Evolutionary conservation across 2,888 invertebrate species (phyloP).

Genomic region (Leptarthrus brevirostris): DNA sequence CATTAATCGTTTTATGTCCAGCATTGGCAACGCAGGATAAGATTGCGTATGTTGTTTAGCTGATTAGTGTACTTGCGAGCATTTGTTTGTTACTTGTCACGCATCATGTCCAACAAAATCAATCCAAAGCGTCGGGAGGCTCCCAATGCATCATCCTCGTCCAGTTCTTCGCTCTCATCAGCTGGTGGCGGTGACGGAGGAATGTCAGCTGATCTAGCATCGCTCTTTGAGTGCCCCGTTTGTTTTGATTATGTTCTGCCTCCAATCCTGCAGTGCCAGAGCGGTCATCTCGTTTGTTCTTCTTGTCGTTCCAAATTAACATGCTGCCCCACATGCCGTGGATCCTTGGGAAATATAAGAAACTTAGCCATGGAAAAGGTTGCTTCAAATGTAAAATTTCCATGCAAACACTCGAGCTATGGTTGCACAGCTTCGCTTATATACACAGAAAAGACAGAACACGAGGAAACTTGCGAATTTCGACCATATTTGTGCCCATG

Average conservation of each 20-base stretch:
- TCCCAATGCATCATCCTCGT: constrained; percentile 66
- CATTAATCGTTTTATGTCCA: neutral
- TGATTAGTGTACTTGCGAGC: constrained; percentile 19
- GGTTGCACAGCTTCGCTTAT: constrained; percentile 93
- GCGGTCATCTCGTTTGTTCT: constrained; percentile 98
- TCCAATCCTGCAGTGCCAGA: constrained; percentile 98
- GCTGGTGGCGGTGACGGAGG: constrained; percentile 67
- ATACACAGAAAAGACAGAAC: constrained; percentile 98
- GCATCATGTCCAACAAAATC: constrained; percentile 66
- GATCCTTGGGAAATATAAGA: constrained; percentile 95
- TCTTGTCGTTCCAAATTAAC: constrained; percentile 96
- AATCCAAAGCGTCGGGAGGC: constrained; percentile 64
- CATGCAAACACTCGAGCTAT: constrained; percentile 96
- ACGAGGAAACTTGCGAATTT: constrained; percentile 98
- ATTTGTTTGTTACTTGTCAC: constrained; percentile 20
- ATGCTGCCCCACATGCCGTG: constrained; percentile 98
- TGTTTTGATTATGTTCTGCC: constrained; percentile 99
- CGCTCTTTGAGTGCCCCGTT: constrained; percentile 94
- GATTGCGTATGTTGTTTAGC: constrained; percentile 19
- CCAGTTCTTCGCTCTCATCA: constrained; percentile 66
- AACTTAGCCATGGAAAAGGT: constrained; percentile 99
- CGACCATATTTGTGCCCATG: constrained; percentile 99
- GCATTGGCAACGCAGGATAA: neutral
- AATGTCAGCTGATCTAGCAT: constrained; percentile 88
- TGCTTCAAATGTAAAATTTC: constrained; percentile 97